phyloP scores from a whole-genome alignment of 2,113 vertebrate genomes.

The Calyptommatus sinebrachiatus region DNA sequence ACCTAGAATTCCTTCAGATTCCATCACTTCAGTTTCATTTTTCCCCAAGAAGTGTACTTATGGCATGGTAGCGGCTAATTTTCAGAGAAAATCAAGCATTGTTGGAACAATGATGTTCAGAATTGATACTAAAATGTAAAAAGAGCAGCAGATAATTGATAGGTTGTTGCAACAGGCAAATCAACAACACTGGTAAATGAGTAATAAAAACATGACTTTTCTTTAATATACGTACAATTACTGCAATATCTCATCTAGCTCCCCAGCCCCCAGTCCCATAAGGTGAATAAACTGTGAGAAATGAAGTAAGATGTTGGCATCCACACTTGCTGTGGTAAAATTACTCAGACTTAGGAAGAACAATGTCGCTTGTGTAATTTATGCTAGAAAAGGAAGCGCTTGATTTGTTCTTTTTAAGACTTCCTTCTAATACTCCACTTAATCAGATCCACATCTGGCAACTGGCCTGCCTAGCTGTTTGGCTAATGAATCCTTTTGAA shows the following conservation, averaged over 20 bases:
- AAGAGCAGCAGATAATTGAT: background rate
- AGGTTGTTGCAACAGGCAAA: conserved; percentile 19
- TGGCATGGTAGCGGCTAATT: background rate
- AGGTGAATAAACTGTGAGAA: conserved; percentile 49
- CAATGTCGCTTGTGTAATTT: conserved; percentile 12
- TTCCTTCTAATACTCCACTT: background rate
- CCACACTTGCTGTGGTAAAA: conserved; percentile 27
- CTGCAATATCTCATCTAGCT: background rate
- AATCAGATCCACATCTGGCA: conserved; percentile 33
- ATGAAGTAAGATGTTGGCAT: conserved; percentile 38
- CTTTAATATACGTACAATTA: conserved; percentile 19
- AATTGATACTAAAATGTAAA: background rate
- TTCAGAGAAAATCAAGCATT: background rate
- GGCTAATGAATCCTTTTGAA: background rate
- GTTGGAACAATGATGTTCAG: background rate
- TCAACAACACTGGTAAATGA: conserved; percentile 37
- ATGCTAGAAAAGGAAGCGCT: conserved; percentile 32
- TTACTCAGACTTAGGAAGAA: conserved; percentile 6
- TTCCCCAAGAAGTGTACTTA: background rate
- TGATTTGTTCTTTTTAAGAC: conserved; percentile 24
- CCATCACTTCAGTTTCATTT: conserved; percentile 1
- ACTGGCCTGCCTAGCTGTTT: conserved; percentile 35
- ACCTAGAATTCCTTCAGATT: conserved; percentile 1
- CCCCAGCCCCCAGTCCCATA: conserved; percentile 12
- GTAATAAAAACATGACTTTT: conserved; percentile 30